Base-by-base conservation (phyloP, 2,888 invertebrate genomes). In the Campoletis raptor region DNA sequence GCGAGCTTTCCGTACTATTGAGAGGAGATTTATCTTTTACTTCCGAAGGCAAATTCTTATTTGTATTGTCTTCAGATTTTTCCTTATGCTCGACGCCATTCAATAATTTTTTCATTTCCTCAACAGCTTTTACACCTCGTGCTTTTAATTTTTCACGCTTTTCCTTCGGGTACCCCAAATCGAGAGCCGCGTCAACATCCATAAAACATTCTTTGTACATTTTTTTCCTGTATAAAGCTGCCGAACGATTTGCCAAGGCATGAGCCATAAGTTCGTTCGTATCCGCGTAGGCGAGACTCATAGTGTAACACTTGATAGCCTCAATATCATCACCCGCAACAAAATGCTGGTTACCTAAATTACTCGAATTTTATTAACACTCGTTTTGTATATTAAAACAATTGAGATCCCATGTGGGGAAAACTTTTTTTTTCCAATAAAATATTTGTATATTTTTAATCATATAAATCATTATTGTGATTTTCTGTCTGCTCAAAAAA, bases 231-330 rank as follows among this genome's bases (percentile, higher is more conserved):
- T 93, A 94, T 8, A 94, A 88, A 30, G 94, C 94, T 2, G 94
- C 94, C 4, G 94, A 94, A 24, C 94, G 91, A 89, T 94, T 94
- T n/a, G 94, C 94, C 69, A 92, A 89, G 15, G 94, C 94, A 37
- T 93, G 90, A 4, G 94, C 91, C 92, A 92, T 93, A 4, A 92
- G 89, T 79, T 93, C 91, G 8, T 92, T 88, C 18, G 89, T 90
- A 57, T 90, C 89, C 6, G 94, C 93, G 67, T 92, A 94, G 18
- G 94, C 94, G 18, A 94, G 89, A 80, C 94, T 94, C 88, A 90
- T 91, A 3, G 94, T 93, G 70, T 94, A 94, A 86, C 91, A 91
- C 77, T 94, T 92, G 54, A 94, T 93, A 12, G 94, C 94, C 74
- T 93, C 92, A 1, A 87, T 79, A 84, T 94, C 94, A 36, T 94